A percentile compares a stretch with the other conserved stretches of the same genome.
Evolutionary conservation across 2,888 invertebrate genomes (phyloP).

Genomic region (Drosophila helvetica): DNA sequence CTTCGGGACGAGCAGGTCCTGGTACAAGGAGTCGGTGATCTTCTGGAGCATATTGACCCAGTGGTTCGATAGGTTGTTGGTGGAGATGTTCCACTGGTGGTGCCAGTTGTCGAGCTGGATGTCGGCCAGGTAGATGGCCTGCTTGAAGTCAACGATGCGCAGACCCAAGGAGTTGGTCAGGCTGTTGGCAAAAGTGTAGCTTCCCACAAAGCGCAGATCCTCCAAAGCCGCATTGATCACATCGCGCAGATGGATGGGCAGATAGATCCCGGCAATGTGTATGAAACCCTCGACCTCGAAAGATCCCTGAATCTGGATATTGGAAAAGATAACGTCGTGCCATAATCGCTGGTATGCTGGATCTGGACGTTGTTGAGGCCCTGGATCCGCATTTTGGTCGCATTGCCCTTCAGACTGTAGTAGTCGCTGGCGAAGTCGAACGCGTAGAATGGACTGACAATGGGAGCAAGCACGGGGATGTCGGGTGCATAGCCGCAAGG

Average conservation of each 20-base stretch:
- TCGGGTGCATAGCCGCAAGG: constrained; percentile 70
- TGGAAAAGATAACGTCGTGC: constrained; percentile 59
- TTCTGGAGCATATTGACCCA: constrained; percentile 49
- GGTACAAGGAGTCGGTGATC: constrained; percentile 34
- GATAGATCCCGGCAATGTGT: constrained; percentile 48
- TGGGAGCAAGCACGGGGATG: constrained; percentile 69
- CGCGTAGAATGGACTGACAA: constrained; percentile 32
- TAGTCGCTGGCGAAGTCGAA: constrained; percentile 34
- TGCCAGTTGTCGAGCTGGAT: constrained; percentile 63
- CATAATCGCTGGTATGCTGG: constrained; percentile 54
- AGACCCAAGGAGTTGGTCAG: constrained; percentile 53
- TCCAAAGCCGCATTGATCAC: constrained; percentile 59
- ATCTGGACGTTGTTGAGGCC: constrained; percentile 64
- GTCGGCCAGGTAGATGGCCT: constrained; percentile 62
- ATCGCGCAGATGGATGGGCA: constrained; percentile 41
- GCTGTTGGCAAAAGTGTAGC: constrained; percentile 48
- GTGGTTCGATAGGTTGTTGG: constrained; percentile 64
- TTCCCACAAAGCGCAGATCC: constrained; percentile 64
- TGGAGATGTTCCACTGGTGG: constrained; percentile 57
- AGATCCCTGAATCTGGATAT: constrained; percentile 65
- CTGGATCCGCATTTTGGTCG: constrained; percentile 63
- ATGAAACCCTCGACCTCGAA: constrained; percentile 50
- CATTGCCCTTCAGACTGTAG: constrained; percentile 56
- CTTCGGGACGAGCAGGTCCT: constrained; percentile 33
- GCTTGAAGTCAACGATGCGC: constrained; percentile 55